Percentiles rank a stretch among this genome's conserved stretches.
These are phyloP conservation scores for Oenanthe melanoleuca DNA, from an alignment of 2,113 vertebrate genomes.

Conservation along the genomic window DNA sequence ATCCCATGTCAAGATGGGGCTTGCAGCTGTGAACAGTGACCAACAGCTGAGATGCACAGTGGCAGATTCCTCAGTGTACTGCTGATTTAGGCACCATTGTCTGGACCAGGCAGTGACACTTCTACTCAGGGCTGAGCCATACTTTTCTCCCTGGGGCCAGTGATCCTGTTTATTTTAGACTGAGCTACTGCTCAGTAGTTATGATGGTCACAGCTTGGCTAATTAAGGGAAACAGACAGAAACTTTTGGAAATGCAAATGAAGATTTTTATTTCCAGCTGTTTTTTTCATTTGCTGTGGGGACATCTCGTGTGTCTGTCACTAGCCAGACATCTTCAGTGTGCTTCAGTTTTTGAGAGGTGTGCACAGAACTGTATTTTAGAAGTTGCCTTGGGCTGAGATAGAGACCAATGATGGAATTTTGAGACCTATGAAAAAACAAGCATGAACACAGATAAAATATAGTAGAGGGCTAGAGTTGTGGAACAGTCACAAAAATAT, in stretches of 20 bases:
- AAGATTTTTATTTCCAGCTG: neutral
- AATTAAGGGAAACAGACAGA: neutral
- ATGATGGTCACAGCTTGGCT: neutral
- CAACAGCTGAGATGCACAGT: neutral
- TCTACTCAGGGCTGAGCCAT: neutral
- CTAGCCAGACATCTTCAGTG: neutral
- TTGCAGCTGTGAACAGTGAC: neutral
- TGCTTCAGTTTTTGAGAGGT: neutral
- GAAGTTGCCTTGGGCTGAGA: neutral
- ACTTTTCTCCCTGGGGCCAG: neutral
- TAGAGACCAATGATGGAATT: neutral
- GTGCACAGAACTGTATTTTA: neutral
- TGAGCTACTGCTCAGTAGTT: neutral
- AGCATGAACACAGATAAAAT: neutral
- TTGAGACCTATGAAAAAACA: neutral
- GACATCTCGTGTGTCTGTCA: neutral
- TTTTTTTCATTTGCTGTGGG: neutral
- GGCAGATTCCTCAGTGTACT: neutral
- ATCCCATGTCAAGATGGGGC: neutral
- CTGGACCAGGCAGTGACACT: neutral
- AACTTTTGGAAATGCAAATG: neutral
- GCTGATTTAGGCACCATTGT: neutral
- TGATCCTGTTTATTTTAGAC: neutral
- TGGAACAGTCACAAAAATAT: neutral
- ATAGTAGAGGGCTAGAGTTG: neutral